phyloP scores from a whole-genome alignment of 2,797 vertebrate species.

The Erethizon dorsatum region DNA sequence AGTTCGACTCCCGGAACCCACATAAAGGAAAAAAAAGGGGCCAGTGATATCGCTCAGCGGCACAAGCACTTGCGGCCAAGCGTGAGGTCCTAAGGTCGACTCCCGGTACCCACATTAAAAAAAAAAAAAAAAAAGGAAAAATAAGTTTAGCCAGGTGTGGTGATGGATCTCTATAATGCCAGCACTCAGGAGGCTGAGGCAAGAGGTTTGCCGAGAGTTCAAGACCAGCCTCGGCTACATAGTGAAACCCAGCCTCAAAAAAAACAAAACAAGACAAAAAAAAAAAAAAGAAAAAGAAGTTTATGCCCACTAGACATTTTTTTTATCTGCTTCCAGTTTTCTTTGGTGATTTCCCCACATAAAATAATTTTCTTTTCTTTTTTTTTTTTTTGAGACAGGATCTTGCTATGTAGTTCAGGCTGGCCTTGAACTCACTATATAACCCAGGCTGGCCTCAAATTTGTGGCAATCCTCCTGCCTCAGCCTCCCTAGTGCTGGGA shows the following conservation, averaged over 20 bases:
- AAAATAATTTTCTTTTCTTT: background rate
- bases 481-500: no score
- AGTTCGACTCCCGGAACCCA: no score
- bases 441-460: background rate
- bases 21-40: no score
- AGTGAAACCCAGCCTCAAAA: background rate
- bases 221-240: background rate
- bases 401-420: background rate
- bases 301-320: background rate
- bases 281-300: background rate
- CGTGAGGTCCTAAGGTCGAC: no score
- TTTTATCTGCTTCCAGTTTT: constrained; percentile 37
- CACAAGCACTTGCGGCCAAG: no score
- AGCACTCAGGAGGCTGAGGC: background rate
- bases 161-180: background rate
- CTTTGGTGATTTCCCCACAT: background rate
- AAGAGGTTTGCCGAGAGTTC: background rate
- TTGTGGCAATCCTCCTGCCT: no score
- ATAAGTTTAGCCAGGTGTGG: background rate
- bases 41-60: no score
- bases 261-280: background rate
- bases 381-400: background rate
- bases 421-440: no score
- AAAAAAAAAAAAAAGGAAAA: no score
- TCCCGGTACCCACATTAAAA: no score